Evolutionary conservation across 92 coral and sea anemone genomes (phyloP), one percentile per base, ranked within the genome.

Genomic region (Micromussa lordhowensis): DNA sequence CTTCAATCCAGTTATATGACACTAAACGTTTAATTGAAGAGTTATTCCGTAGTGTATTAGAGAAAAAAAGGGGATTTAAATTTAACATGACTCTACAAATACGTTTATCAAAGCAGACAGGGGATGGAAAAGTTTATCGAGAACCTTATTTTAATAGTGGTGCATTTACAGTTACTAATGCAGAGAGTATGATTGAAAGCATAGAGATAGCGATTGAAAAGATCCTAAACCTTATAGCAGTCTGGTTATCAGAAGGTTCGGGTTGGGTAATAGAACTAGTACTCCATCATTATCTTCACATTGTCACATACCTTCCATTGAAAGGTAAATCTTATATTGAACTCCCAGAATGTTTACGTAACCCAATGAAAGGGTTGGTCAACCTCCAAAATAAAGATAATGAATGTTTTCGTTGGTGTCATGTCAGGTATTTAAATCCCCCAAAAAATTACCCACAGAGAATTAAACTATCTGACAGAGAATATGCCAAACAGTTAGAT

Each of bases 401-500:
- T 61, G 30, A 90, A 51, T 90, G 53, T 61, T 85, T 85, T 58
- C 2, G n/a, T 53, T 89, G 84, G 88, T 83, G 92, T 29, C 92
- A 89, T 61, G n/a, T 82, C n/a, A 35, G 87, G 5, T 83, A 85
- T 38, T 13, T 90, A 6, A 85, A 90, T 54, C 92, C 82, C 12
- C 5, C 70, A 70, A 32, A 85, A 64, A 17, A 48, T 17, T 16
- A 22, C 49, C 55, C 93, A 71, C 17, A 88, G 71, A 19, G 18
- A 82, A 36, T 86, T 81, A 13, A 73, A 72, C 40, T 44, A 80
- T 40, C 0, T 32, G 26, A 86, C 44, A 12, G 80, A 36, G 63
- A 26, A 70, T 29, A 21, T 38, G 35, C 80, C 21, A 19, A 85
- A 29, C 29, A 24, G 7, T 68, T 90, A 22, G 35, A 85, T 66